Conservation (phyloP, 1,140 invertebrate species). For the Hestina assimilis region DNA sequence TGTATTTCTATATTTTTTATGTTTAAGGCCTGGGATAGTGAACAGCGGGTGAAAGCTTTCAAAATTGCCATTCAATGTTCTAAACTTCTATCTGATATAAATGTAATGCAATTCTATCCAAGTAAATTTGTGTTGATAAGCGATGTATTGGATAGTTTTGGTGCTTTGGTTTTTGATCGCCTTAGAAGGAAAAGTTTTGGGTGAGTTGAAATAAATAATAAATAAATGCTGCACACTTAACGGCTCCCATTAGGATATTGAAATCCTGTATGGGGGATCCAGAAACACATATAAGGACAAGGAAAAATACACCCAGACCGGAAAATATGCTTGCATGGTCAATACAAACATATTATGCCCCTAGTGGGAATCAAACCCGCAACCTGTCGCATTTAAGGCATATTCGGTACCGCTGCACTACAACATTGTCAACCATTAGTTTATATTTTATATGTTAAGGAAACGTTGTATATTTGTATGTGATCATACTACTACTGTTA, state of each 20-base stretch:
- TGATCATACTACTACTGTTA: no score
- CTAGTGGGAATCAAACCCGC: no score
- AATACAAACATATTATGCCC: no score
- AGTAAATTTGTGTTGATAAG: slow-evolving; percentile 98
- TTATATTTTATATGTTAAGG: no score
- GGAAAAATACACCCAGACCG: no score
- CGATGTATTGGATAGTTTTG: slow-evolving; percentile 97
- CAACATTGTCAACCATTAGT: no score
- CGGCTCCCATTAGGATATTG: background rate
- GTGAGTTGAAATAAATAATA: slow-evolving; percentile 33
- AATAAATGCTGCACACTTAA: no score
- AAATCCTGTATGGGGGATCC: background rate
- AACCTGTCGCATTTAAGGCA: no score
- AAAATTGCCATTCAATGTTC: slow-evolving; percentile 98
- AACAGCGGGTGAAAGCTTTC: slow-evolving; percentile 96
- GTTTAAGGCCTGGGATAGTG: slow-evolving; percentile 90
- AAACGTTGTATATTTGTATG: no score
- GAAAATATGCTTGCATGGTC: no score
- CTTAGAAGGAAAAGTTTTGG: slow-evolving; percentile 85
- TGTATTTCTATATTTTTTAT: slow-evolving; percentile 9
- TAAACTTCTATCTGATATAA: slow-evolving; percentile 93
- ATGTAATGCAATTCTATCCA: slow-evolving; percentile 96
- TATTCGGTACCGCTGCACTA: no score
- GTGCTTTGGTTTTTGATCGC: slow-evolving; percentile 93
- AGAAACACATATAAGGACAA: no score